Base-by-base conservation (phyloP, 2,113 vertebrate species). In the Heloderma charlesbogerti region DNA sequence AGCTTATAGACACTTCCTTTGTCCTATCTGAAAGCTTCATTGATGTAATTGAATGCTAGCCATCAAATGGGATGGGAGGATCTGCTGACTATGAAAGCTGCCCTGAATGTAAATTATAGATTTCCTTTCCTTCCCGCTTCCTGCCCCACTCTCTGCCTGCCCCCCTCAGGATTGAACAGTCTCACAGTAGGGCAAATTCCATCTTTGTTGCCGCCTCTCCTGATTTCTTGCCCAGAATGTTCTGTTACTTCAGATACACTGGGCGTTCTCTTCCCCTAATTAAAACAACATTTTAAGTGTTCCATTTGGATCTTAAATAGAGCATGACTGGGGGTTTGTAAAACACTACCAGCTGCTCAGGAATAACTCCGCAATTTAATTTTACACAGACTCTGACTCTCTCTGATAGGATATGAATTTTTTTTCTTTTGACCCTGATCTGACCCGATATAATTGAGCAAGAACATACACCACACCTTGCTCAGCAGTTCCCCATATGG, bases 401-500 rank as follows among this genome's bases (percentile, higher is more conserved):
- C 54, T 0, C 0, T n/a, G 63, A n/a, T 81, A n/a, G 60, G 60
- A 80, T 69, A 84, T 84, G 83, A 84, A 84, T 60, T 80, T 77
- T 57, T 88, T 95, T 92, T 78, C 82, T 85, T 91, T 63, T 93
- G 92, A 91, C 93, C 92, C 89, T 3, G 72, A 6, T 75, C 3
- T 94, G 94, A 94, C 91, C 91, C 66, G 16, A 40, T 91, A 40
- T 93, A 93, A 96, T 86, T 69, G 91, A 95, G 88, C 90, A 96
- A 95, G 91, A 95, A 91, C 95, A 91, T 84, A 92, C 63, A 86
- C 40, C 87, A 93, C 91, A 95, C 95, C 96, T 97, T 94, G 88
- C 84, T 93, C 94, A 37, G 51, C 96, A 74, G 78, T 90, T 95
- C 84, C 92, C 97, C 97, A 95, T 95, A 95, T 96, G 97, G 96